These are phyloP conservation scores for Pocillopora damicornis DNA, from an alignment of 64 coral and sea anemone species.

Conservation along the genomic window DNA sequence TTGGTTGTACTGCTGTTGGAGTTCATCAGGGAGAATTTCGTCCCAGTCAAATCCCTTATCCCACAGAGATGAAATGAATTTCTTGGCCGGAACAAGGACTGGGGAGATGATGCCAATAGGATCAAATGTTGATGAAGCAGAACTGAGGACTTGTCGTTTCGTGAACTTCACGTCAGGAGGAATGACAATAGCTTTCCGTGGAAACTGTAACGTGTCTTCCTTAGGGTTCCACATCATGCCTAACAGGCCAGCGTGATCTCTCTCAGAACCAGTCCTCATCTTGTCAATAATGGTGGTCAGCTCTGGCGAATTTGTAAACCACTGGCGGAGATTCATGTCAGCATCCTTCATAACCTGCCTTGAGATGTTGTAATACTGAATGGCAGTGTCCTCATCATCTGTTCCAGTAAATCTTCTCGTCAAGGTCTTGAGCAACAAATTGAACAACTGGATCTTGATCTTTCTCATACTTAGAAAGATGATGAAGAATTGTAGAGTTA, in stretches of 20 bases:
- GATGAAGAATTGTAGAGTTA: constrained; percentile 20
- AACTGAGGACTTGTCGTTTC: constrained; percentile 48
- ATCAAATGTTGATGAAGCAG: constrained; percentile 58
- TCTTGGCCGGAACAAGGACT: constrained; percentile 39
- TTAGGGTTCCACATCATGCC: constrained; percentile 36
- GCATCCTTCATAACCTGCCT: constrained; percentile 38
- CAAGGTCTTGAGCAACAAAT: constrained; percentile 34
- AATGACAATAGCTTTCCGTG: constrained; percentile 26
- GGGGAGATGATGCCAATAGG: constrained; percentile 50
- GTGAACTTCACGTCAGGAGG: constrained; percentile 29
- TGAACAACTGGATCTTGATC: constrained; percentile 3
- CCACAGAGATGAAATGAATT: constrained; percentile 39
- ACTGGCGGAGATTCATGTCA: constrained; percentile 53
- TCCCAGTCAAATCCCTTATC: constrained; percentile 55
- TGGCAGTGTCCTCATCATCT: constrained; percentile 23
- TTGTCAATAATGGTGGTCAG: constrained; percentile 15
- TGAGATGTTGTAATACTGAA: constrained; percentile 43
- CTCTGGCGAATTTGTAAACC: constrained; percentile 22
- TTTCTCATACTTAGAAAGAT: constrained; percentile 22
- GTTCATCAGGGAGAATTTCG: constrained; percentile 26
- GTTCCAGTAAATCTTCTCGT: constrained; percentile 38
- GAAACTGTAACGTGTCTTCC: constrained; percentile 43
- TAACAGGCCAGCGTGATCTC: constrained; percentile 23
- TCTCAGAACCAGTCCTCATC: constrained; percentile 41
- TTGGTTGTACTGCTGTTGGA: constrained; percentile 32